Base-by-base conservation (phyloP, 2,113 vertebrate genomes). In the Pitta sordida region DNA sequence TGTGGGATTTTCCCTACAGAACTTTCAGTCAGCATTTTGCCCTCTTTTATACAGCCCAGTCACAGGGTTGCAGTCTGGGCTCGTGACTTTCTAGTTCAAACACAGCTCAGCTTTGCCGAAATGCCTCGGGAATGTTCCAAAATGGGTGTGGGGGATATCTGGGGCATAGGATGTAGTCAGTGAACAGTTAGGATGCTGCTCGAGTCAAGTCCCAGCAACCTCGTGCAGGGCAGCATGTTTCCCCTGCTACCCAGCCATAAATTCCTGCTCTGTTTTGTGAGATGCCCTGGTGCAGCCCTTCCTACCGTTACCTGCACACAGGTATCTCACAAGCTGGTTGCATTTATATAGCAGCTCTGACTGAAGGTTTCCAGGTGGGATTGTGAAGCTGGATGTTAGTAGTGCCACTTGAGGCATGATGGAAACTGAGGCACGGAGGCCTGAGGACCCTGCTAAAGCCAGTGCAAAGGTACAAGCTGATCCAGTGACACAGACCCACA, bases 11-110 rank as follows among this genome's bases (percentile, higher is more conserved):
- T 49, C 49, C 26, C 83, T 9, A 6, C 18, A 6, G 53, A 14
- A 11, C 18, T 58, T 76, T 1, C 68, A 74, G 82, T 96, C 94
- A 96, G 95, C 93, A n/a, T 86, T 96, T 91, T 76, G 78, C n/a
- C 41, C 46, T 91, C 81, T 92, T 77, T 92, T 64, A 37, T 71
- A 37, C 37, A 22, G 14, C 29, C 16, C 12, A 7, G 84, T 93
- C 93, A 89, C 67, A 88, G 64, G 89, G 83, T 58, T 93, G 41
- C 78, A 27, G 3, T 23, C 26, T 3, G 29, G 76, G 63, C 88
- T 93, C 55, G 75, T 96, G 94, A 91, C 43, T 83, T 70, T 80
- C 41, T 39, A 76, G 82, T 14, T 65, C 32, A 44, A 93, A 74
- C 0, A 0, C 79, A 73, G 86, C 62, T 71, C 2, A 2, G 73